Base-by-base conservation (phyloP, 2,888 invertebrate genomes). In the Spodoptera exigua region DNA sequence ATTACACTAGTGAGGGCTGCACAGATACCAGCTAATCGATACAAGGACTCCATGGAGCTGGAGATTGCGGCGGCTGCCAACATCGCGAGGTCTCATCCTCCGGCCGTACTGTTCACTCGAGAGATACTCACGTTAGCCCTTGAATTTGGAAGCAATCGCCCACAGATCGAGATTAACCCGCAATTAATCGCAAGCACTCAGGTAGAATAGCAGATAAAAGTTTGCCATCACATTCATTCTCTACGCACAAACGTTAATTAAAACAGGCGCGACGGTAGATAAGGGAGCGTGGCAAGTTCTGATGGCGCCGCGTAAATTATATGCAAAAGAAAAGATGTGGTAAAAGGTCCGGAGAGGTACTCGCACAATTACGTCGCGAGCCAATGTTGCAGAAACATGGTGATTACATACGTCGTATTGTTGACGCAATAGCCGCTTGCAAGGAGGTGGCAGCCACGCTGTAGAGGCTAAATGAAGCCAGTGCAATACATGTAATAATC, bases 1-100 rank as follows among this genome's bases (percentile, higher is more conserved):
- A 77, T 74, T 64, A 72, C 75, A 70, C 62, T 72, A 69, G 63
- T 62, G 64, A 74, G 61, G 57, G 55, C 61, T 54, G 57, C 40
- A 52, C 55, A 55, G 69, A 61, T 66, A 69, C 55, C 55, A 47
- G 55, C 51, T 69, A 52, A 69, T 69, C 72, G 69, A 71, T 69
- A 71, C 67, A 52, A 69, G 72, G 68, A 69, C 55, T 13, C 51
- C 66, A 66, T 55, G 57, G 43, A 47, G 47, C 34, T 14, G 16
- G 47, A 61, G 69, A 66, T 71, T 55, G 71, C 51, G 51, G 44
- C 18, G 47, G 43, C 51, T 71, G 72, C 72, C 69, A 71, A 61
- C 67, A 14, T 18, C n/a, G 34, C 46, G 35, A 16, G 16, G 13
- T 18, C 46, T 41, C 43, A 41, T 7, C 14, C 21, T 34, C 1